Percentiles rank a stretch among this genome's conserved stretches.
Conservation (phyloP, 2,888 invertebrate species). For the Eucera pruinosa region DNA sequence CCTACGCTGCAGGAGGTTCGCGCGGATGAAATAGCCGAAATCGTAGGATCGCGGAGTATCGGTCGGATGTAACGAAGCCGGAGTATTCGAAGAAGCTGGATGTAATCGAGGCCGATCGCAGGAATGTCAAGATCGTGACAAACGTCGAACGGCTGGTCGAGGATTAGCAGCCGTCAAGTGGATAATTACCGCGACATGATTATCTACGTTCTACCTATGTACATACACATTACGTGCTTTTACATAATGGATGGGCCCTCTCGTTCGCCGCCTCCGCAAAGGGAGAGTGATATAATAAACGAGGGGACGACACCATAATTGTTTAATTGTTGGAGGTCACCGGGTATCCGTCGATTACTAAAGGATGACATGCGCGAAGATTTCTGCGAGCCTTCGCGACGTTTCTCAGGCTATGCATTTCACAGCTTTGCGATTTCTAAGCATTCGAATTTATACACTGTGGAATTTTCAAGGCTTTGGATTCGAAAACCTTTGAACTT, state of each 20-base stretch:
- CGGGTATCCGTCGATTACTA: not conserved
- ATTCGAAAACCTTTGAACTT: too few species aligned
- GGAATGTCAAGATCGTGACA: conserved; percentile 70
- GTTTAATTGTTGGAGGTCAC: conserved; percentile 64
- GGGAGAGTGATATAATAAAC: conserved; percentile 44
- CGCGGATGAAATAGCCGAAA: too few species aligned
- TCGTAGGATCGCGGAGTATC: too few species aligned
- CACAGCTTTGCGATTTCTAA: too few species aligned
- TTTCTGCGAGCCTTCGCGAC: too few species aligned
- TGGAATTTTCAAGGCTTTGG: too few species aligned
- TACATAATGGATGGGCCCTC: conserved; percentile 67
- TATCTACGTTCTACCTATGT: conserved; percentile 68
- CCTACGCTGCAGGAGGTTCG: too few species aligned
- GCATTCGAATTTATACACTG: too few species aligned
- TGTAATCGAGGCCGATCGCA: conserved; percentile 32
- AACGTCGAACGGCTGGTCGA: conserved; percentile 28
- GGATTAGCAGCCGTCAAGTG: conserved; percentile 75
- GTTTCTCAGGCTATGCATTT: too few species aligned
- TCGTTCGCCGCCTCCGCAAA: conserved; percentile 42
- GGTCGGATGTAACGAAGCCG: not conserved
- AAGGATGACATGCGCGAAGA: not conserved
- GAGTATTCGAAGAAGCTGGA: not conserved
- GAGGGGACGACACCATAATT: conserved; percentile 52
- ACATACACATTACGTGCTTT: too few species aligned
- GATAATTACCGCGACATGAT: conserved; percentile 76